Percentiles rank a stretch among this genome's conserved stretches.
phyloP scores from a whole-genome alignment of 2,113 vertebrate genomes.

The Microcebus ravelobensis region DNA sequence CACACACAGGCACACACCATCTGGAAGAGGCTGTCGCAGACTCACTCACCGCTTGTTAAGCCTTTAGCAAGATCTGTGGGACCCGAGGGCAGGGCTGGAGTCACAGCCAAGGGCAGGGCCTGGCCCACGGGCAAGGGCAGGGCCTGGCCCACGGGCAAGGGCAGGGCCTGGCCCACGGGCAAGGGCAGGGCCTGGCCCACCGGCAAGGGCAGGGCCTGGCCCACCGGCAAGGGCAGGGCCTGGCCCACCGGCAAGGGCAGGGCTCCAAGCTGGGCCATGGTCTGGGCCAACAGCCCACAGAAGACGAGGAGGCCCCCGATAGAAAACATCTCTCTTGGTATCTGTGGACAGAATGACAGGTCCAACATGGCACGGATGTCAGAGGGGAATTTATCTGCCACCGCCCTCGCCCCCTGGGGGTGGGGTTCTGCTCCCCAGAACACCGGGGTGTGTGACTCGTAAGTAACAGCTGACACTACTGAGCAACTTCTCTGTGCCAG shows the following conservation, averaged over 20 bases:
- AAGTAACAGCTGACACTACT: not conserved
- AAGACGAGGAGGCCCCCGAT: conserved; percentile 35
- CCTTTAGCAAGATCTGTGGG: not conserved
- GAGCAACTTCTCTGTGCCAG: too few relatives aligned
- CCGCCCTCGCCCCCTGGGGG: fast-evolving
- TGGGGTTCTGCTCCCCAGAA: not conserved
- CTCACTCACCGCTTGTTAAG: conserved; percentile 57
- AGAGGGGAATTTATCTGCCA: not conserved
- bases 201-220: fast-evolving
- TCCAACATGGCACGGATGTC: fast-evolving
- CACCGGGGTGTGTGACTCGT: not conserved
- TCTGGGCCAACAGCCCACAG: conserved; percentile 69
- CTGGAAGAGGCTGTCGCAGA: not conserved
- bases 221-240: not conserved
- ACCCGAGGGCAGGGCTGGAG: not conserved
- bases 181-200: not conserved
- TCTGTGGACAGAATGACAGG: conserved; percentile 40
- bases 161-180: not conserved
- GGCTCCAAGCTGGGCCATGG: not conserved
- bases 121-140: not conserved
- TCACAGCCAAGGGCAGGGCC: too few relatives aligned
- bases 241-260: too few relatives aligned
- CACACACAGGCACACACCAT: too few relatives aligned
- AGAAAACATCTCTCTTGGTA: conserved; percentile 54
- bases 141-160: not conserved